Evolutionary conservation across 2,797 vertebrate species (phyloP).

Genomic region (Echeneis naucrates): DNA sequence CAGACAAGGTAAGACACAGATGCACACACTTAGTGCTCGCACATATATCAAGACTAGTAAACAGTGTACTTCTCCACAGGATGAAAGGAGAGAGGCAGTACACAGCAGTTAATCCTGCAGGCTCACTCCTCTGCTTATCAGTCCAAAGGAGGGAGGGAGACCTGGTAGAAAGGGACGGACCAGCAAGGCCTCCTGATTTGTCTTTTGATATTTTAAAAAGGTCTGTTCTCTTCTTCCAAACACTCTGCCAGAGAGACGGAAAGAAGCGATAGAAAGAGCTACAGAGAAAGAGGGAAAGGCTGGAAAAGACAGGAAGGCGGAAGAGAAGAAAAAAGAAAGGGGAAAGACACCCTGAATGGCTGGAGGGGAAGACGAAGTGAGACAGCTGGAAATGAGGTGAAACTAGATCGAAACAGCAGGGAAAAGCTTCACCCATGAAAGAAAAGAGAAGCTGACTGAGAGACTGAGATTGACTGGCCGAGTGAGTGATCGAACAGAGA

Average conservation of each 20-base stretch:
- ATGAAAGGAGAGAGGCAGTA: slow-evolving; percentile 73
- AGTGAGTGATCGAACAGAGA: slow-evolving; percentile 79
- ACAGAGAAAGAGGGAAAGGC: slow-evolving; percentile 41
- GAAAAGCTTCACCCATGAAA: slow-evolving; percentile 64
- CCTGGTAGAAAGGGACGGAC: slow-evolving; percentile 66
- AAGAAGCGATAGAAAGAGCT: slow-evolving; percentile 59
- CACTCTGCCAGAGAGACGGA: slow-evolving; percentile 60
- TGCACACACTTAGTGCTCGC: slow-evolving; percentile 42
- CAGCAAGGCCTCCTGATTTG: slow-evolving; percentile 79
- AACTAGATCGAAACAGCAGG: slow-evolving; percentile 71
- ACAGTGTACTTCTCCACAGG: slow-evolving; percentile 67
- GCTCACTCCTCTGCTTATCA: slow-evolving; percentile 81
- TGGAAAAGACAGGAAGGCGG: slow-evolving; percentile 57
- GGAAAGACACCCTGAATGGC: slow-evolving; percentile 35
- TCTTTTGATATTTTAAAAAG: slow-evolving; percentile 89
- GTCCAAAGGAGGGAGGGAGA: slow-evolving; percentile 71
- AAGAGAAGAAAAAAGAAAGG: slow-evolving; percentile 50
- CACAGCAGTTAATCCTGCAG: slow-evolving; percentile 78
- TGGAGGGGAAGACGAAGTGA: slow-evolving; percentile 54
- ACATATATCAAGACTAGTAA: slow-evolving; percentile 69
- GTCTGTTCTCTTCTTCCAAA: slow-evolving; percentile 82
- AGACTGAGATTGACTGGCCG: slow-evolving; percentile 73
- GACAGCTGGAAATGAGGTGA: slow-evolving; percentile 66
- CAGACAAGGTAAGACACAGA: slow-evolving; percentile 74
- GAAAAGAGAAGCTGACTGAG: slow-evolving; percentile 68